Conservation (phyloP, 2,888 invertebrate species). For the Conistra vaccinii region DNA sequence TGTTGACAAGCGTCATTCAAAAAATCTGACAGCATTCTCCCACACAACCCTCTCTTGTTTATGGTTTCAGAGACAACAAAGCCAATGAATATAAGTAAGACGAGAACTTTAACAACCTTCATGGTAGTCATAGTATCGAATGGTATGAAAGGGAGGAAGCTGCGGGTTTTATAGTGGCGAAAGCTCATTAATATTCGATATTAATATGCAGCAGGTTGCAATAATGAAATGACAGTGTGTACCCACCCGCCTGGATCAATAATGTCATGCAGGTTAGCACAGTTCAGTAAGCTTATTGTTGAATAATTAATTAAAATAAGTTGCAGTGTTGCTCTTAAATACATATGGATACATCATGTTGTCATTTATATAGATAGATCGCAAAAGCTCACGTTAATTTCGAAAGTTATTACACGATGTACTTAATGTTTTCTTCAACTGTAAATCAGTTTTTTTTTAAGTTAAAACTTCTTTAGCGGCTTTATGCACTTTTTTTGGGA, state of each 20-base stretch:
- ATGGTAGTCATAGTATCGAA: constrained; percentile 30
- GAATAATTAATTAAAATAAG: neutral
- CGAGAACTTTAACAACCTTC: constrained; percentile 44
- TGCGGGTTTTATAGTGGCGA: constrained; percentile 62
- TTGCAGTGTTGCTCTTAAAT: neutral
- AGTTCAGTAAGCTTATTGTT: constrained; percentile 13
- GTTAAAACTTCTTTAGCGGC: too few relatives aligned
- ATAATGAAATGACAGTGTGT: constrained; percentile 55
- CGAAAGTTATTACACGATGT: too few relatives aligned
- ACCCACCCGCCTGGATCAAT: constrained; percentile 51
- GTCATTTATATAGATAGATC: neutral
- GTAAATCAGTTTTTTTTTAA: too few relatives aligned
- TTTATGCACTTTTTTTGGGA: too few relatives aligned
- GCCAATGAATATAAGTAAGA: constrained; percentile 19
- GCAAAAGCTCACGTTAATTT: neutral
- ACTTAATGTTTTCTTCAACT: neutral
- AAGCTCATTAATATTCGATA: constrained; percentile 63
- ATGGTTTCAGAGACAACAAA: neutral
- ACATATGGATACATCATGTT: neutral
- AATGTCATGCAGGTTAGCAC: constrained; percentile 54
- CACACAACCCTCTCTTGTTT: constrained; percentile 55
- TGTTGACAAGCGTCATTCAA: constrained; percentile 43
- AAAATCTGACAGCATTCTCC: constrained; percentile 60
- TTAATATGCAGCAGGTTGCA: constrained; percentile 46
- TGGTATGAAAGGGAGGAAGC: constrained; percentile 17